A percentile compares a stretch with the other conserved stretches of the same genome.
Conservation (phyloP, 1,140 invertebrate genomes). For the Ephestia elutella region DNA sequence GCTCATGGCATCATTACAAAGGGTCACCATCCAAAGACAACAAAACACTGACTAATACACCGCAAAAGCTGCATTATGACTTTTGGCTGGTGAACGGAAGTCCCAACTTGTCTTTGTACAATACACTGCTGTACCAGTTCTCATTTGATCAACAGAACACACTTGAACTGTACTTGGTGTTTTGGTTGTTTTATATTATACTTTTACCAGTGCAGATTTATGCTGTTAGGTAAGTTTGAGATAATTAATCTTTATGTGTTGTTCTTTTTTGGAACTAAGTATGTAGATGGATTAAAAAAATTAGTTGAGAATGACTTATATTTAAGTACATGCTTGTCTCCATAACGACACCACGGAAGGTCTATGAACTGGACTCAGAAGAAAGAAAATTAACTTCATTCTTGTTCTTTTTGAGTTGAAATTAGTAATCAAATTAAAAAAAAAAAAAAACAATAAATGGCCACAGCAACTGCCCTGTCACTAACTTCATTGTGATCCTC, state of each 20-base stretch:
- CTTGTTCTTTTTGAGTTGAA: too few relatives aligned
- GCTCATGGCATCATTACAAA: conserved; percentile 87
- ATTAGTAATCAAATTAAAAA: too few relatives aligned
- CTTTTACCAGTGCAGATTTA: conserved; percentile 92
- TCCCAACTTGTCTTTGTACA: conserved; percentile 87
- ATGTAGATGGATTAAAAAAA: too few relatives aligned
- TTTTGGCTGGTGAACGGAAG: conserved; percentile 97
- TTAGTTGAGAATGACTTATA: too few relatives aligned
- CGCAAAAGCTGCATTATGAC: conserved; percentile 85
- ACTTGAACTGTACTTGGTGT: conserved; percentile 92
- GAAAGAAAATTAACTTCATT: too few relatives aligned
- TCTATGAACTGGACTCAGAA: too few relatives aligned
- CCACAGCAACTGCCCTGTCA: too few relatives aligned
- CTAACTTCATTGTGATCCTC: too few relatives aligned
- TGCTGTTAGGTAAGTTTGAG: conserved; percentile 78
- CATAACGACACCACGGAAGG: too few relatives aligned
- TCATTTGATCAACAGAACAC: conserved; percentile 97
- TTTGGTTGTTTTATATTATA: conserved; percentile 91
- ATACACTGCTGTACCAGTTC: conserved; percentile 94
- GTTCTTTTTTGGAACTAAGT: too few relatives aligned
- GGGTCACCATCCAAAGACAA: conserved; percentile 47
- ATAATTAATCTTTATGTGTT: not conserved
- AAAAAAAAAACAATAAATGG: too few relatives aligned
- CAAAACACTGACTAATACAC: conserved; percentile 44
- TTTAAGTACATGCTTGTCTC: too few relatives aligned